These are phyloP conservation scores for Tachyglossus aculeatus DNA, from an alignment of 2,797 vertebrate species.

Conservation along the genomic window DNA sequence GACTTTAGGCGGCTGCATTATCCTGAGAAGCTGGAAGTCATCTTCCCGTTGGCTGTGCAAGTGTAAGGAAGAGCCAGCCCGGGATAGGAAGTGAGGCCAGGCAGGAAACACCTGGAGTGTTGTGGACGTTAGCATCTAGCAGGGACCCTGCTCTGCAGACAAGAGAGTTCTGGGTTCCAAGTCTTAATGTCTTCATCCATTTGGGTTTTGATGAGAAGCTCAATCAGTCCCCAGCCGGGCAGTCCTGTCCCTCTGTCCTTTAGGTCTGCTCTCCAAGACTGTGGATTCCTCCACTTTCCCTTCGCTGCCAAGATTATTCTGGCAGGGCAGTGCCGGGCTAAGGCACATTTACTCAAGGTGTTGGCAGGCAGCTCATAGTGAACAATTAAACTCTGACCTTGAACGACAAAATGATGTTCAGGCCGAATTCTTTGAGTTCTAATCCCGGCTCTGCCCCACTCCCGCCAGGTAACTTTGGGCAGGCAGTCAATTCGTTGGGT, in stretches of 20 bases:
- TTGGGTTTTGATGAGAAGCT: background rate
- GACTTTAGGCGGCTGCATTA: no score
- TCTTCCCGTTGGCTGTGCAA: background rate
- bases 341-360: slow-evolving; percentile 45
- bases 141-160: background rate
- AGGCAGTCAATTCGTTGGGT: no score
- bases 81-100: slow-evolving; percentile 16
- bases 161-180: background rate
- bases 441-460: no score
- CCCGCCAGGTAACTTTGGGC: no score
- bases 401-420: slow-evolving; percentile 11
- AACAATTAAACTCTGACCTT: slow-evolving; percentile 4
- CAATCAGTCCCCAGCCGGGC: background rate
- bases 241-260: background rate
- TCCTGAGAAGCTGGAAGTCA: no score
- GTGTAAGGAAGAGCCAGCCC: background rate
- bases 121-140: slow-evolving; percentile 26
- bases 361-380: slow-evolving; percentile 33
- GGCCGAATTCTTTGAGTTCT: background rate
- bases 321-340: slow-evolving; percentile 16
- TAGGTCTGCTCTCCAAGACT: background rate
- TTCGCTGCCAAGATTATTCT: background rate
- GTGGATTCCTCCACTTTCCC: background rate
- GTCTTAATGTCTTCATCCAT: no score
- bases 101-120: slow-evolving; percentile 50